phyloP scores from a whole-genome alignment of 2,888 invertebrate species.

The Nasonia oneida region DNA sequence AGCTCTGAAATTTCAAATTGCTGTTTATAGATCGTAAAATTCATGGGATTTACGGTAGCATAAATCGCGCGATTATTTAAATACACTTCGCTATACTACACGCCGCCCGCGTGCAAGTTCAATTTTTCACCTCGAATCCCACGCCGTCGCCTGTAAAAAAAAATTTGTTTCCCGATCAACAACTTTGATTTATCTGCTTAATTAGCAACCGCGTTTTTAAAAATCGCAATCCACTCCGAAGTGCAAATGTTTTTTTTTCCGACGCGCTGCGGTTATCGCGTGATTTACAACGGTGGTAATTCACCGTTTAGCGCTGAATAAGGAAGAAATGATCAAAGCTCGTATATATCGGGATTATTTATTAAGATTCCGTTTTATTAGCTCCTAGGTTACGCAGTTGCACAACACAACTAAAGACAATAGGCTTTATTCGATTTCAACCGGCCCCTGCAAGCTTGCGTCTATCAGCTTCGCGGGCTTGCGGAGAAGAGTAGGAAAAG shows the following conservation, averaged over 20 bases:
- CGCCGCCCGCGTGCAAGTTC: not conserved
- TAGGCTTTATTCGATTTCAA: too few species aligned
- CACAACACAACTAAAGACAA: not conserved
- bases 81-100: not conserved
- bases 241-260: not conserved
- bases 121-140: not conserved
- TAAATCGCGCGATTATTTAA: slow-evolving; percentile 2
- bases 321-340: not conserved
- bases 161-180: not conserved
- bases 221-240: not conserved
- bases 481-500: not conserved
- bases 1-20: not conserved
- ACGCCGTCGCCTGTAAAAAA: not conserved
- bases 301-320: not conserved
- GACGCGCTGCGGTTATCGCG: not conserved
- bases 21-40: not conserved
- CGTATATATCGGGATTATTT: not conserved
- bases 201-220: not conserved
- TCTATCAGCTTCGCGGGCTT: not conserved
- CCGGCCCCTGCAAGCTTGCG: not conserved
- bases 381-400: not conserved
- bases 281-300: not conserved
- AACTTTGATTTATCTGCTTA: not conserved
- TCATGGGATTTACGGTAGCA: slow-evolving; percentile 8
- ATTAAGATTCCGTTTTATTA: not conserved